Evolutionary conservation across 2,888 invertebrate genomes (phyloP).

Genomic region (Drosophila paranaensis): DNA sequence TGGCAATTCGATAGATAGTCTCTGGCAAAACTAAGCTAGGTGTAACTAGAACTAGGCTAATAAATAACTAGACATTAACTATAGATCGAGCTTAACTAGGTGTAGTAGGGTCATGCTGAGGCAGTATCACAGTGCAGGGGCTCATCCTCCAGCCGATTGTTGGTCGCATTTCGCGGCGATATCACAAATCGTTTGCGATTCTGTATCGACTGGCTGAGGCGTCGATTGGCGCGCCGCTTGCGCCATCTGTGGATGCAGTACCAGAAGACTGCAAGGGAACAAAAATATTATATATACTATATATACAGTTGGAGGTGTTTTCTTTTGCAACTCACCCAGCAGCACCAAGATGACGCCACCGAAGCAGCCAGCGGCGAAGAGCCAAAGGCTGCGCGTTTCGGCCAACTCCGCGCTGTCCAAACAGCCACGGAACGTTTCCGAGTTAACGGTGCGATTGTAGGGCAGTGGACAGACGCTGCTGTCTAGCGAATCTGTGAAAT

Average conservation of each 20-base stretch:
- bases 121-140: constrained; percentile 82
- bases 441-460: constrained; percentile 81
- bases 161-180: constrained; percentile 77
- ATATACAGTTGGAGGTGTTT: neutral
- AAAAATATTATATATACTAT: neutral
- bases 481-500: constrained; percentile 69
- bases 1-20: constrained; percentile 44
- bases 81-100: constrained; percentile 6
- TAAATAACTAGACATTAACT: constrained; percentile 49
- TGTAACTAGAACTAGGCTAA: constrained; percentile 33
- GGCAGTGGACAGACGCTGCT: constrained; percentile 77
- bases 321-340: constrained; percentile 65
- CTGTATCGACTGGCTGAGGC: constrained; percentile 54
- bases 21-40: constrained; percentile 12
- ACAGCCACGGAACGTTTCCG: constrained; percentile 75
- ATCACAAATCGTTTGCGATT: constrained; percentile 79
- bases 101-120: constrained; percentile 36
- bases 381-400: constrained; percentile 77
- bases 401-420: constrained; percentile 65
- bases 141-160: constrained; percentile 66
- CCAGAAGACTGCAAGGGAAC: constrained; percentile 59
- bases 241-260: constrained; percentile 77
- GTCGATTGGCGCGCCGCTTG: constrained; percentile 60
- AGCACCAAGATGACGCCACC: constrained; percentile 71
- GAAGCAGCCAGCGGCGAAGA: constrained; percentile 71